A percentile compares a stretch with the other conserved stretches of the same genome.
phyloP scores from a whole-genome alignment of 2,113 vertebrate genomes.

The Phrynosoma platyrhinos region DNA sequence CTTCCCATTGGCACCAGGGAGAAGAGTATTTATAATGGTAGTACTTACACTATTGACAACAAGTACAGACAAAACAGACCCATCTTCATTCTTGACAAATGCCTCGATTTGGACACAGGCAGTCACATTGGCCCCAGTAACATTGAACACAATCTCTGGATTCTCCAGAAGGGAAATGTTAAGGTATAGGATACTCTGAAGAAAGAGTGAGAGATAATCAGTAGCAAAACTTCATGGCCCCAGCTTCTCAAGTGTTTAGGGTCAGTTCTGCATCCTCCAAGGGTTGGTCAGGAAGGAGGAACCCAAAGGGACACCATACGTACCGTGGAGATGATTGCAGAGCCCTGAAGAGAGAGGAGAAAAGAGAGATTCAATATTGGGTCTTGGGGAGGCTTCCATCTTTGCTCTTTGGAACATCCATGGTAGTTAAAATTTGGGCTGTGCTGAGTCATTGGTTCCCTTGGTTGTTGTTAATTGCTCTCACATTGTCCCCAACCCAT shows the following conservation, averaged over 20 bases:
- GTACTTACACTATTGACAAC: constrained; percentile 35
- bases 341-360: neutral
- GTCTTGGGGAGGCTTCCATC: neutral
- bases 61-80: constrained; percentile 23
- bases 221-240: too few relatives aligned
- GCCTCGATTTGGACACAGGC: constrained; percentile 5
- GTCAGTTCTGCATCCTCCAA: neutral
- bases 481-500: too few relatives aligned
- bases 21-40: fast-evolving
- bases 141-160: constrained; percentile 34
- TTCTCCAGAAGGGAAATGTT: neutral
- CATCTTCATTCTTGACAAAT: fast-evolving
- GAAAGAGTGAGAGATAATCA: neutral
- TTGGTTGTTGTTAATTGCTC: too few relatives aligned
- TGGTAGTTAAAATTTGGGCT: too few relatives aligned
- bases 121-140: neutral
- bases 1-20: fast-evolving
- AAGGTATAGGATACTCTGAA: constrained; percentile 24
- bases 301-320: neutral
- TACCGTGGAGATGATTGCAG: neutral
- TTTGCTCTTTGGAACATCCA: too few relatives aligned
- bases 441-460: too few relatives aligned
- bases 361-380: neutral
- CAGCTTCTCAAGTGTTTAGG: neutral
- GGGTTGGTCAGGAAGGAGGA: too few relatives aligned